Evolutionary conservation across 2,888 invertebrate species (phyloP).

Genomic region (Sphaerophoria rueppellii): DNA sequence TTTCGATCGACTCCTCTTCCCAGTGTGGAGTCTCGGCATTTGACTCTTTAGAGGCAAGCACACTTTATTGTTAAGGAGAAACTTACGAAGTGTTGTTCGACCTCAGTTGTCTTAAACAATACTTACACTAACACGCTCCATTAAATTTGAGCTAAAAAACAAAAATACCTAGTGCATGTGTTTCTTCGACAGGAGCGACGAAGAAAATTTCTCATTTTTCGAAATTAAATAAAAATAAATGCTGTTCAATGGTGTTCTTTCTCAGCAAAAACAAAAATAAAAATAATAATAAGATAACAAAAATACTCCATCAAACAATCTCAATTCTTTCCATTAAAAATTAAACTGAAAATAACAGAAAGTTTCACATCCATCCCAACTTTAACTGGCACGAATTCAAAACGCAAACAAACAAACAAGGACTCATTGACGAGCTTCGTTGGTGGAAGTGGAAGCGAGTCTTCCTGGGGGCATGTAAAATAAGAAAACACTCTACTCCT

Average conservation of each 20-base stretch:
- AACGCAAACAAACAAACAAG: slow-evolving; percentile 61
- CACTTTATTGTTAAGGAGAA: not conserved
- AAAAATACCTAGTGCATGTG: not conserved
- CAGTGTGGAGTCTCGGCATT: not conserved
- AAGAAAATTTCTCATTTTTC: slow-evolving; percentile 17
- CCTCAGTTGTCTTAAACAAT: not conserved
- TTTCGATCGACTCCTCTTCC: not conserved
- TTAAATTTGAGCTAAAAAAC: not conserved
- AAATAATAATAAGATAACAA: not conserved
- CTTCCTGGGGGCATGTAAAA: slow-evolving; percentile 23
- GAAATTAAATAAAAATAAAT: slow-evolving; percentile 32
- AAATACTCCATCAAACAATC: slow-evolving; percentile 39
- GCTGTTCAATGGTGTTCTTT: not conserved
- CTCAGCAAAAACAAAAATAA: not conserved
- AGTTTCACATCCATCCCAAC: slow-evolving; percentile 46
- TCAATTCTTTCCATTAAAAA: slow-evolving; percentile 56
- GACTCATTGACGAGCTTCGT: slow-evolving; percentile 50
- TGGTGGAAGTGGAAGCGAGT: slow-evolving; percentile 10
- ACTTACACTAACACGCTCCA: not conserved
- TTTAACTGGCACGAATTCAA: slow-evolving; percentile 49
- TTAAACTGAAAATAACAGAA: slow-evolving; percentile 53
- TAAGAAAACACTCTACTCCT: slow-evolving; percentile 14
- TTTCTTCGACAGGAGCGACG: not conserved
- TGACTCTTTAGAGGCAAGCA: not conserved
- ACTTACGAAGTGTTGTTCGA: not conserved